A percentile compares a stretch with the other conserved stretches of the same genome.
phyloP scores from a whole-genome alignment of 2,113 vertebrate genomes.

The Aythya baeri region DNA sequence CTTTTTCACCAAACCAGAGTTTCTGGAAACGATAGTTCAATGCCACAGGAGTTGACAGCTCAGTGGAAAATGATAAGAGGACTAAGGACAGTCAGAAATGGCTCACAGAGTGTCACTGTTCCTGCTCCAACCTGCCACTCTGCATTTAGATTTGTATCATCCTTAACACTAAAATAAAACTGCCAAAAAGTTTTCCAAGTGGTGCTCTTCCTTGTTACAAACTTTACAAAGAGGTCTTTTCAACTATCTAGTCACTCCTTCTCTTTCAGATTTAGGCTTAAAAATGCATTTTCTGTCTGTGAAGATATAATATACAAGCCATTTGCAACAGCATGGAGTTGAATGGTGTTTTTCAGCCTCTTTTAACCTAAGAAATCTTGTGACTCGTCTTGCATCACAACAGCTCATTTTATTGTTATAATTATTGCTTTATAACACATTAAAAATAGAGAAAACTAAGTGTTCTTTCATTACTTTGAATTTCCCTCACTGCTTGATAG shows the following conservation, averaged over 20 bases:
- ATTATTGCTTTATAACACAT: neutral
- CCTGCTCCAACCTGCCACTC: constrained; percentile 14
- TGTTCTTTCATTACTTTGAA: neutral
- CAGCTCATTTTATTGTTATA: neutral
- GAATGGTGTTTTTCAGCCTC: neutral
- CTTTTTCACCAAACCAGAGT: neutral
- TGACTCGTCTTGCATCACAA: neutral
- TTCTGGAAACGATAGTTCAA: neutral
- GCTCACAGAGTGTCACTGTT: neutral
- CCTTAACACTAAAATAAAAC: neutral
- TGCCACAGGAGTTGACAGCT: neutral
- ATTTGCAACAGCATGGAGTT: neutral
- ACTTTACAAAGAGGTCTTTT: neutral
- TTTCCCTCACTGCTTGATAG: neutral
- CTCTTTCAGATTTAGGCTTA: neutral
- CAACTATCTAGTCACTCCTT: neutral
- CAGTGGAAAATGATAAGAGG: constrained; percentile 4
- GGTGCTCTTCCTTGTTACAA: neutral
- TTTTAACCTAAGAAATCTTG: neutral
- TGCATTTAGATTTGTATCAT: neutral
- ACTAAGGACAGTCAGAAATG: neutral
- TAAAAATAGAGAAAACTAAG: neutral
- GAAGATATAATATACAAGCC: neutral
- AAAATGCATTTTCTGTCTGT: neutral
- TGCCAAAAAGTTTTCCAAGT: neutral